Conservation (phyloP, 2,888 invertebrate species). For the Chydorus sphaericus region DNA sequence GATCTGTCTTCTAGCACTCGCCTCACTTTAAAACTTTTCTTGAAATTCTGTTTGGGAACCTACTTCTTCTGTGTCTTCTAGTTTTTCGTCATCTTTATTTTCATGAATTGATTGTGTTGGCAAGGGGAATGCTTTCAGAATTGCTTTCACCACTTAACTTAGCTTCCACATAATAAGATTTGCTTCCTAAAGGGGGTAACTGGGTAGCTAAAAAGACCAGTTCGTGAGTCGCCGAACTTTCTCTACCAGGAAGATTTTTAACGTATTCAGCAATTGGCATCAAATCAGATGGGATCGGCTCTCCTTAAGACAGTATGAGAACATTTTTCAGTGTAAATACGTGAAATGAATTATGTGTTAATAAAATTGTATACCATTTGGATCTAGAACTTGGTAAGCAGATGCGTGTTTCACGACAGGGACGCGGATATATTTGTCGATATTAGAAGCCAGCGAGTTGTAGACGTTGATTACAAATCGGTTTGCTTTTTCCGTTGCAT, state of each 20-base stretch:
- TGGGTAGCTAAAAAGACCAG: constrained; percentile 44
- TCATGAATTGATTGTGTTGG: too few species aligned
- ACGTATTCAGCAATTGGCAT: constrained; percentile 45
- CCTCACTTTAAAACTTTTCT: too few species aligned
- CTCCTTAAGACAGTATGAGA: constrained; percentile 18
- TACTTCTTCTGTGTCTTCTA: too few species aligned
- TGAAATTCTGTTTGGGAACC: too few species aligned
- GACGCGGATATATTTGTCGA: constrained; percentile 35
- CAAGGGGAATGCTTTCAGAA: too few species aligned
- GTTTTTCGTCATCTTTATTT: too few species aligned
- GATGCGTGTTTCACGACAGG: constrained; percentile 31
- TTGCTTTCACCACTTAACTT: too few species aligned
- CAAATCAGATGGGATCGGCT: constrained; percentile 27
- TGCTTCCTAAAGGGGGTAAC: constrained; percentile 47
- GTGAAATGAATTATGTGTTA: not conserved
- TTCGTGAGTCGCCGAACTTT: constrained; percentile 37
- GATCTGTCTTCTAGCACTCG: too few species aligned
- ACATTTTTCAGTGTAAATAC: constrained; percentile 21
- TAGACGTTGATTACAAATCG: constrained; percentile 43
- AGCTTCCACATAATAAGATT: constrained; percentile 39
- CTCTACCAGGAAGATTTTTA: constrained; percentile 42
- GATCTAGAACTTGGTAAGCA: constrained; percentile 45
- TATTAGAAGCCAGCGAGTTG: constrained; percentile 42
- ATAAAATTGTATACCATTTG: constrained; percentile 48
- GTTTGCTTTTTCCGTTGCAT: constrained; percentile 34